Percentiles rank a stretch among this genome's conserved stretches.
These are phyloP conservation scores for Microcebus tavaratra DNA, from an alignment of 2,113 vertebrate genomes.

Conservation along the genomic window DNA sequence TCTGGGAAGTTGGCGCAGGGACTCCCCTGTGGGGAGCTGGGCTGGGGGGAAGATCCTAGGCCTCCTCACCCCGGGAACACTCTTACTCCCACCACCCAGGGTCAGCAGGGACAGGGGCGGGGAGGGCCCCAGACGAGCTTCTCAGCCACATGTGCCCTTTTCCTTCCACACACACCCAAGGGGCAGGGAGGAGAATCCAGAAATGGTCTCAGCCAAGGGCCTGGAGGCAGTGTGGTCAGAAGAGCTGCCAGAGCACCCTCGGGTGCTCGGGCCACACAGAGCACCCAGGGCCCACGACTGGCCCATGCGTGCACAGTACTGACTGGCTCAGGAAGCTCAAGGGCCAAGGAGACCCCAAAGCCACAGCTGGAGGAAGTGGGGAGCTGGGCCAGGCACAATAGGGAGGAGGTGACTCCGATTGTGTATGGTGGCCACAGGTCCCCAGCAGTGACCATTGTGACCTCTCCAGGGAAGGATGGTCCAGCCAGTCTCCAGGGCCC, in stretches of 20 bases:
- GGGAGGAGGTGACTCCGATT: not conserved
- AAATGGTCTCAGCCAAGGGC: not conserved
- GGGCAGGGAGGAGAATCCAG: no score
- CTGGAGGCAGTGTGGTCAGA: not conserved
- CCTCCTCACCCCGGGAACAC: not conserved
- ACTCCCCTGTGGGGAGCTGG: not conserved
- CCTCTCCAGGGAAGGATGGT: no score
- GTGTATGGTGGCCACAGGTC: not conserved
- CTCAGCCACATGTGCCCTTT: not conserved
- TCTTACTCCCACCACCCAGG: not conserved
- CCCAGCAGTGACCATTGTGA: rapidly evolving
- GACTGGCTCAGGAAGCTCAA: not conserved
- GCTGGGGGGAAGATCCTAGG: not conserved
- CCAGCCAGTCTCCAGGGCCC: no score
- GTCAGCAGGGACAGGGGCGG: not conserved
- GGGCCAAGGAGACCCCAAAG: not conserved
- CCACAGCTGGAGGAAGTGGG: not conserved
- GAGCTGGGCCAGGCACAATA: not conserved
- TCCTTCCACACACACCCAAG: not conserved
- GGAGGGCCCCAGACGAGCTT: rapidly evolving
- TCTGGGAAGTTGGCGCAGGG: not conserved
- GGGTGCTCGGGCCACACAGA: not conserved
- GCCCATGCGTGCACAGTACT: not conserved
- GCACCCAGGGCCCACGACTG: not conserved
- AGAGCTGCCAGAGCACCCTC: not conserved